Base-by-base conservation (phyloP, 2,888 invertebrate genomes). In the Bombylius discolor region DNA sequence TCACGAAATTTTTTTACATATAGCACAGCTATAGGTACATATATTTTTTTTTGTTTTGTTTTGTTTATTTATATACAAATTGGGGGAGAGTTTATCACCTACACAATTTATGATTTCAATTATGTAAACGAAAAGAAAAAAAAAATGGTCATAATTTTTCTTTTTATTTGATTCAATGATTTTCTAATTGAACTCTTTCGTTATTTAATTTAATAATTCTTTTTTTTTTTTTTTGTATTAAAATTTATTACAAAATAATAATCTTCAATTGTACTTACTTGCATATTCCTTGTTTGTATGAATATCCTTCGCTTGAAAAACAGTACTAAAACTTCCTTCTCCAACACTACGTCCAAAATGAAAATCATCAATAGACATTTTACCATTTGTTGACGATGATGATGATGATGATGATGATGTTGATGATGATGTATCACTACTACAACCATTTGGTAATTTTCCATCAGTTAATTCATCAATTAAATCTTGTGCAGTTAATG, bases 271-370 rank as follows among this genome's bases (percentile, higher is more conserved):
- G 34, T 51, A 83, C 89, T 83, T 80, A 93, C 93, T 95, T 78
- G 97, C 97, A 83, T 86, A 93, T 79, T 96, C 93, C 68, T 85
- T 87, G 67, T 82, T 84, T 56, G 86, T 88, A 70, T 89, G 87
- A 60, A 93, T 86, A 74, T 97, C 95, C 73, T 89, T 91, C 53
- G 93, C 94, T 63, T 94, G 80, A 74, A 91, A 96, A 53, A 97
- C 98, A 59, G 89, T 91, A 66, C 96, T 96, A 74, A 91, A 99
- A 71, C 96, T 95, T 62, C 98, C 98, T 75, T 98, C 97, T 61
- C 98, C 98, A 66, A 99, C 87, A 60, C 89, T 82, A 77, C 91
- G 92, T 57, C 94, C 92, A 77, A 99, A 99, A 67, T 90, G 86
- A 73, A 89, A 98, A 76, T 98, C 96, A 69, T 86, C 84, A 56